Percentiles rank a stretch among this genome's conserved stretches.
phyloP scores from a whole-genome alignment of 2,888 invertebrate genomes.

The Apotomis betuletana region DNA sequence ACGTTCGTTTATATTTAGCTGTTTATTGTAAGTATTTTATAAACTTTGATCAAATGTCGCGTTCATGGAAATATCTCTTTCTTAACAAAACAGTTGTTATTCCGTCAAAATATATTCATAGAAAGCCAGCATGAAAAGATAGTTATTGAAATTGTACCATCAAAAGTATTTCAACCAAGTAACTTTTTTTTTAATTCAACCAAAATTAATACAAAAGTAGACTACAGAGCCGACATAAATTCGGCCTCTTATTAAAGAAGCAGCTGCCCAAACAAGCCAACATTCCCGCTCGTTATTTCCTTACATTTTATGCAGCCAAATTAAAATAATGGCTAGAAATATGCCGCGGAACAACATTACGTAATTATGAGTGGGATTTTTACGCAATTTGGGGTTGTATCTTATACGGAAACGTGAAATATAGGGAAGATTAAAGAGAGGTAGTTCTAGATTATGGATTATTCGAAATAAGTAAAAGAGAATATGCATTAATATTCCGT shows the following conservation, averaged over 20 bases:
- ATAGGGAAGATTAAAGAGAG: too few relatives aligned
- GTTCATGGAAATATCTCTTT: too few relatives aligned
- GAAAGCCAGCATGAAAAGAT: not conserved
- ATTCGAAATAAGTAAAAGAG: too few relatives aligned
- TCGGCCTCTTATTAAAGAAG: slow-evolving; percentile 31
- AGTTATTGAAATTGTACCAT: not conserved
- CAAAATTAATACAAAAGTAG: slow-evolving; percentile 27
- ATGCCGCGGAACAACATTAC: slow-evolving; percentile 3
- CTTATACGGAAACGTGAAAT: not conserved
- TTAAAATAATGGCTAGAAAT: slow-evolving; percentile 27
- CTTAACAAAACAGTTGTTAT: not conserved
- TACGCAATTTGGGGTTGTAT: not conserved
- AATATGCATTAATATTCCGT: too few relatives aligned
- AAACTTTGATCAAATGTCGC: too few relatives aligned
- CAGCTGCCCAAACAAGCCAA: slow-evolving; percentile 37
- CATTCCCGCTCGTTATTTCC: slow-evolving; percentile 36
- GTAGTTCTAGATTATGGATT: too few relatives aligned
- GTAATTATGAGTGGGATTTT: slow-evolving; percentile 8
- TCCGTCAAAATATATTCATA: too few relatives aligned
- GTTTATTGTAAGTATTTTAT: too few relatives aligned
- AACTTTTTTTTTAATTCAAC: slow-evolving; percentile 16
- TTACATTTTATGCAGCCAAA: slow-evolving; percentile 32
- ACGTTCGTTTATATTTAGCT: too few relatives aligned
- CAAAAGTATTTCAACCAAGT: not conserved
- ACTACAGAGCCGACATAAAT: slow-evolving; percentile 20